Percentiles rank a stretch among this genome's conserved stretches.
These are phyloP conservation scores for Pristionchus japonicus DNA, from an alignment of 2,888 invertebrate species.

Conservation along the genomic window DNA sequence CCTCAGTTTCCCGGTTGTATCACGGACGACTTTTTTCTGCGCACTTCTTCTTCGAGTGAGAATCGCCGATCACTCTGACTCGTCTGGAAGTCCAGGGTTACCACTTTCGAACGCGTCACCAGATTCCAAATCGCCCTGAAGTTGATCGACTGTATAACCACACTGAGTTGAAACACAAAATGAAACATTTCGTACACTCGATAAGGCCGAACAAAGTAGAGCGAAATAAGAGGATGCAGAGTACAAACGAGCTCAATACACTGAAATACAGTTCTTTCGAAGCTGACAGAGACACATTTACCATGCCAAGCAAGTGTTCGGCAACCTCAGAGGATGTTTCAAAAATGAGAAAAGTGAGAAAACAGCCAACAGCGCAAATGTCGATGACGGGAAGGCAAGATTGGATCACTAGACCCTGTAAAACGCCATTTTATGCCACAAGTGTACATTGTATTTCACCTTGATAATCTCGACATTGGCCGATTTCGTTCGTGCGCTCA, in stretches of 20 bases:
- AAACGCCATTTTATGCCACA: neutral
- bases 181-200: neutral
- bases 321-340: no score
- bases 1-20: no score
- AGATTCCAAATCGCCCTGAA: no score
- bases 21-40: no score
- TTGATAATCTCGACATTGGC: neutral
- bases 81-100: no score
- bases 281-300: no score
- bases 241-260: neutral
- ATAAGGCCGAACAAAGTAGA: neutral
- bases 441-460: neutral
- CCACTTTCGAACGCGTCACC: no score
- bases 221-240: neutral
- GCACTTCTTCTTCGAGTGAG: no score
- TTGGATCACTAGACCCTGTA: neutral
- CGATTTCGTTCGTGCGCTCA: neutral
- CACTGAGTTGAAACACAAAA: neutral
- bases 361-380: neutral
- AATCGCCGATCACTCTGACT: no score
- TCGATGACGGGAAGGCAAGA: neutral
- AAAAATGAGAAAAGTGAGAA: neutral
- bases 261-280: no score
- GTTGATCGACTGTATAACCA: no score
- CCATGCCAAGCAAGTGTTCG: no score